Base-by-base conservation (phyloP, 2,888 invertebrate species). In the Mythimna lalbum region DNA sequence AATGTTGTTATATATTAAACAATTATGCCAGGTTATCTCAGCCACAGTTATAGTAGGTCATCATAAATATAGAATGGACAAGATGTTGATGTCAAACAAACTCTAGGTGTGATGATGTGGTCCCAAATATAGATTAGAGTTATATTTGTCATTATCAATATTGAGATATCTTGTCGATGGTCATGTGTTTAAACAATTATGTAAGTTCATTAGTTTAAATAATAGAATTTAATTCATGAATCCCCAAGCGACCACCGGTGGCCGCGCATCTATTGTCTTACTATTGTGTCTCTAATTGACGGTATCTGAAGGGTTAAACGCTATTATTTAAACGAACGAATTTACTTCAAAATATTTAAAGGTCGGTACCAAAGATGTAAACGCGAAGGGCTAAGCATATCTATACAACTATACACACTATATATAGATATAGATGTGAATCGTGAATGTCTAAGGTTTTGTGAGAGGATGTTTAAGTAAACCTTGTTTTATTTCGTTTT, bases 111-210 rank as follows among this genome's bases (percentile, higher is more conserved):
- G 23, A 50, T 27, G 5, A 27, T 27, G 39, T 76, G 67, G 12
- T 62, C 21, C 14, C 5, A 43, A 43, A 68, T 76, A 68, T 12
- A 62, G 21, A 33, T 36, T 59, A 27, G 4, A 27, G 23, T 53
- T 62, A 81, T 49, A 81, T 49, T 65, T 75, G 53, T 47, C 43
- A 50, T 59, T 21, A 60, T 56, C 23, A 52, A 81, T 77, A 61
- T 76, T 60, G 47, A 23, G 50, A 33, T 17, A 67, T 43, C 53
- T 55, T 68, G 43, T 10, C 27, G 4, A 17, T 60, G 27, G 57
- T 65, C 21, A 43, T 47, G 59, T 67, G 39, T 66, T 33, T 60
- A 76, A 66, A 33, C 52, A 19, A 39, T 17, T 12, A 43, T 19
- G 43, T 43, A 39, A 39, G 12, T 39, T 47, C 47, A 47, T 43